Percentiles rank a stretch among this genome's conserved stretches.
phyloP scores from a whole-genome alignment of 2,113 vertebrate genomes.

The Steatornis caripensis region DNA sequence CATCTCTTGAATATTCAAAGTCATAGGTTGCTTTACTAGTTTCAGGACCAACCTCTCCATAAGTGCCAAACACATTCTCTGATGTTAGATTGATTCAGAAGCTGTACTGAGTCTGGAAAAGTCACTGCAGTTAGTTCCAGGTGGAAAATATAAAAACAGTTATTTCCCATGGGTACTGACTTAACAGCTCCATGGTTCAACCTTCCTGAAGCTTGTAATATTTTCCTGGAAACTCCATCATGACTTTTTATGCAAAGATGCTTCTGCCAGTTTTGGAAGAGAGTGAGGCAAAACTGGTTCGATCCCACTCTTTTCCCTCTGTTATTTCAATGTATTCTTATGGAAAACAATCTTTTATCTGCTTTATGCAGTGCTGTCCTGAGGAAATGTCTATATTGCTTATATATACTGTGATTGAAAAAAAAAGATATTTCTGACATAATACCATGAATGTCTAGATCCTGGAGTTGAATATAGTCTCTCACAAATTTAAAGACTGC shows the following conservation, averaged over 20 bases:
- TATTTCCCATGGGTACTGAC: not conserved
- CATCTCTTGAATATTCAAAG: not conserved
- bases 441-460: not conserved
- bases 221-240: not conserved
- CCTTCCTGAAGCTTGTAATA: not conserved
- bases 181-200: not conserved
- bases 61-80: not conserved
- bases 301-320: not conserved
- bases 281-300: not conserved
- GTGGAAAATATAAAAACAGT: not conserved
- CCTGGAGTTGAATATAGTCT: not conserved
- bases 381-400: not conserved
- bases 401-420: not conserved
- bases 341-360: not conserved
- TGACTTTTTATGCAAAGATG: not conserved
- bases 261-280: not conserved
- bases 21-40: not conserved
- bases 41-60: not conserved
- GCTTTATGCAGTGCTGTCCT: not conserved
- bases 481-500: not conserved
- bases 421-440: not conserved
- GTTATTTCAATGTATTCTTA: not conserved
- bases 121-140: not conserved
- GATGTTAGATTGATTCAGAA: not conserved
- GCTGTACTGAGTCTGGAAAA: not conserved